Conservation (phyloP, 2,113 vertebrate species). For the Megaptera novaeangliae region DNA sequence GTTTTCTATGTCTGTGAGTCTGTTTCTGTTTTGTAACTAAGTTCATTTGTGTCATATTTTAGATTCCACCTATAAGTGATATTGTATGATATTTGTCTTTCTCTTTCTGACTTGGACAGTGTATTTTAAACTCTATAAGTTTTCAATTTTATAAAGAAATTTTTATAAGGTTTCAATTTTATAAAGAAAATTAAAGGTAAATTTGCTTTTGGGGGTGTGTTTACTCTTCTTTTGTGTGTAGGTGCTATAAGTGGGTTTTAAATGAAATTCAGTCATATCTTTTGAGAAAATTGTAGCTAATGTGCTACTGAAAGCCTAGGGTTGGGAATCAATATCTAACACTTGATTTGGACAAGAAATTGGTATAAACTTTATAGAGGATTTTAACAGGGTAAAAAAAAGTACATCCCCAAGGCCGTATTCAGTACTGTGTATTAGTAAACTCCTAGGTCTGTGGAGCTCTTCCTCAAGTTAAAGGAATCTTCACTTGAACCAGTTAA, state of each 20-base stretch:
- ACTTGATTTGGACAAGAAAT: background rate
- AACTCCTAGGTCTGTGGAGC: background rate
- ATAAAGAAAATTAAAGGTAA: background rate
- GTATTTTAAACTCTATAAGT: background rate
- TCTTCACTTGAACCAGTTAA: background rate
- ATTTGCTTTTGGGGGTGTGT: background rate
- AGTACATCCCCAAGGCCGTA: background rate
- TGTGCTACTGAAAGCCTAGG: background rate
- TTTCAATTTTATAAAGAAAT: conserved; percentile 2
- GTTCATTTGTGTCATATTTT: background rate
- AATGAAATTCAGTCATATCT: background rate
- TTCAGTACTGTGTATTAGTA: background rate
- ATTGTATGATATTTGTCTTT: background rate
- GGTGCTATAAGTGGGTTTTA: background rate
- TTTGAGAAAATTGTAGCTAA: background rate
- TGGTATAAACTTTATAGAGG: background rate
- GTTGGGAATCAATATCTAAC: background rate
- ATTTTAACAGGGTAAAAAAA: background rate
- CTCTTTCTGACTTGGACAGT: background rate
- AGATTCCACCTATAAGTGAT: background rate
- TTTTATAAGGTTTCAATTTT: background rate
- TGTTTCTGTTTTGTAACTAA: background rate
- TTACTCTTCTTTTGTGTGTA: background rate
- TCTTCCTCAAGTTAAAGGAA: background rate
- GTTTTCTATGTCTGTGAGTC: background rate